phyloP scores from a whole-genome alignment of 1,140 invertebrate species.

The Pissodes strobi region DNA sequence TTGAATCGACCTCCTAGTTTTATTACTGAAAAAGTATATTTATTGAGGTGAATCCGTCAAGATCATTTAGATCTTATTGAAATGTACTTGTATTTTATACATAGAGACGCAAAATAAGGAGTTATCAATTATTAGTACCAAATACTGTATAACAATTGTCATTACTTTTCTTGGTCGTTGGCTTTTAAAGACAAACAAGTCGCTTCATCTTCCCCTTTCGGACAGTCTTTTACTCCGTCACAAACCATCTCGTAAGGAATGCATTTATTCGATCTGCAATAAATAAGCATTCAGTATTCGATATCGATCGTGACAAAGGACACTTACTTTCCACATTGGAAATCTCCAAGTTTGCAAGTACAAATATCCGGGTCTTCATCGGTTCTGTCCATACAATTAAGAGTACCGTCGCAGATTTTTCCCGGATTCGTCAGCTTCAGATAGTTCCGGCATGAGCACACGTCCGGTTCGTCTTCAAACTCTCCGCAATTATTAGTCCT shows the following conservation, averaged over 20 bases:
- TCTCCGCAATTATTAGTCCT: constrained; percentile 70
- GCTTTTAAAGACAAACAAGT: constrained; percentile 52
- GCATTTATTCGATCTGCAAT: constrained; percentile 59
- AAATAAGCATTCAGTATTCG: background rate
- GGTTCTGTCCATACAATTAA: constrained; percentile 77
- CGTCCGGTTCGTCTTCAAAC: constrained; percentile 70
- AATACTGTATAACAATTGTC: background rate
- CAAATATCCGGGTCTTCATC: constrained; percentile 74
- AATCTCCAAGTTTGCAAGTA: constrained; percentile 61
- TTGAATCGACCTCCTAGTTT: too few relatives aligned
- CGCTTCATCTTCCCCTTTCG: constrained; percentile 69
- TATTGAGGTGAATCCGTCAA: too few relatives aligned
- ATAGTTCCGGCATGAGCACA: constrained; percentile 70
- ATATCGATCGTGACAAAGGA: background rate
- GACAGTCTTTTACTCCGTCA: constrained; percentile 71
- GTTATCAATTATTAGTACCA: background rate
- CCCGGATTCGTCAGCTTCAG: constrained; percentile 66
- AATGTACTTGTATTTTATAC: too few relatives aligned
- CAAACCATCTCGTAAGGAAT: constrained; percentile 73
- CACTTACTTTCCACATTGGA: constrained; percentile 59
- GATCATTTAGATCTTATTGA: too few relatives aligned
- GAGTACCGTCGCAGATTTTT: constrained; percentile 75
- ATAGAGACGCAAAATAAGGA: background rate
- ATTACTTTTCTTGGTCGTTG: constrained; percentile 4
- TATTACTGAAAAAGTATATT: too few relatives aligned